These are phyloP conservation scores for Acrobasis suavella DNA, from an alignment of 2,888 invertebrate species.

Conservation along the genomic window DNA sequence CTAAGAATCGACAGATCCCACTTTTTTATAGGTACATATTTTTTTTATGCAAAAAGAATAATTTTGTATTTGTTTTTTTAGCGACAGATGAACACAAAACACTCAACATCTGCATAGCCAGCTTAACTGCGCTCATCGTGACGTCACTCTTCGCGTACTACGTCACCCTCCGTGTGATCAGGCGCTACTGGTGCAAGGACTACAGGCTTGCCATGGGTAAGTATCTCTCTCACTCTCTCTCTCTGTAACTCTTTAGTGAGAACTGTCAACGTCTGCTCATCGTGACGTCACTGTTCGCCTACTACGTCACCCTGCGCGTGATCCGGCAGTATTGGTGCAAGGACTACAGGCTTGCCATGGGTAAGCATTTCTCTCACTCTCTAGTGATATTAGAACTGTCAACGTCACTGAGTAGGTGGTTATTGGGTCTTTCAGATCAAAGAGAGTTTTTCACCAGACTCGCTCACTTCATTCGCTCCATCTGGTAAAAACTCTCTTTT, in stretches of 20 bases:
- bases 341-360: slow-evolving; percentile 52
- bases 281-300: slow-evolving; percentile 66
- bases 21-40: no score
- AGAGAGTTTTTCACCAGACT: no score
- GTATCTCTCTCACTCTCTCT: slow-evolving; percentile 18
- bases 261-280: slow-evolving; percentile 64
- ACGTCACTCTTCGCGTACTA: slow-evolving; percentile 70
- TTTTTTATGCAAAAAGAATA: no score
- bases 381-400: slow-evolving; percentile 34
- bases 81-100: slow-evolving; percentile 59
- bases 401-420: no score
- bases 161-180: slow-evolving; percentile 42
- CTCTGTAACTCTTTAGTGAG: slow-evolving; percentile 29
- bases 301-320: slow-evolving; percentile 49
- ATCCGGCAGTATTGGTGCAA: slow-evolving; percentile 66
- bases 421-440: no score
- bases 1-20: no score
- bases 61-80: slow-evolving; percentile 26
- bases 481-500: no score
- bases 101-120: slow-evolving; percentile 71
- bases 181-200: slow-evolving; percentile 68
- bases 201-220: slow-evolving; percentile 50
- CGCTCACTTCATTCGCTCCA: no score
- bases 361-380: slow-evolving; percentile 37
- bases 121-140: slow-evolving; percentile 65